These are phyloP conservation scores for Caiman crocodilus DNA, from an alignment of 2,797 vertebrate genomes.

Conservation along the genomic window DNA sequence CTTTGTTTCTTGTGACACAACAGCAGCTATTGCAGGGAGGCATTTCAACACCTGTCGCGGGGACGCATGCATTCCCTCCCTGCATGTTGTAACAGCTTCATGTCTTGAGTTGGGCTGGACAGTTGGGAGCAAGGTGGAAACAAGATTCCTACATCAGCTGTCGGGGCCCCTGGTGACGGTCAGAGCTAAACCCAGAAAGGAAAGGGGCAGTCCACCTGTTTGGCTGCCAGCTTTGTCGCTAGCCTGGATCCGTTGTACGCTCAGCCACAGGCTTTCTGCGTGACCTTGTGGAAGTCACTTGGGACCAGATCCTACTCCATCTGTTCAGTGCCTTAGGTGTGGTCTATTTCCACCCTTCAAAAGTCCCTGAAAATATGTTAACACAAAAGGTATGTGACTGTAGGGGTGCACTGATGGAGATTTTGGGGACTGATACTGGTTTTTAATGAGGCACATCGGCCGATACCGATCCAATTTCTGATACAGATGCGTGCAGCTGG, in stretches of 20 bases:
- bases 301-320: background rate
- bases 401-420: too few species aligned
- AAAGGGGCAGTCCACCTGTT: accelerated
- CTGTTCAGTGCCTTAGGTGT: too few species aligned
- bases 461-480: too few species aligned
- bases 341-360: too few species aligned
- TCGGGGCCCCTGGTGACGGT: too few species aligned
- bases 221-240: background rate
- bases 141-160: background rate
- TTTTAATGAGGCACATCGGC: too few species aligned
- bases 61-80: background rate
- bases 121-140: too few species aligned
- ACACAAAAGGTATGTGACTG: too few species aligned
- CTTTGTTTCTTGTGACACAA: conserved; percentile 56
- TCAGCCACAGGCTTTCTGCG: background rate
- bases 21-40: background rate
- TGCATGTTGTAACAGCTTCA: background rate
- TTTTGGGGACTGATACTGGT: too few species aligned
- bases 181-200: accelerated
- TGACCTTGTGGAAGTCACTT: background rate
- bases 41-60: conserved; percentile 48
- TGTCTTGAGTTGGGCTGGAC: accelerated
- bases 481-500: too few species aligned
- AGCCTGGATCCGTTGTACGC: accelerated
- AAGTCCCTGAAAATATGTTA: too few species aligned